Evolutionary conservation across 2,113 vertebrate species (phyloP), one percentile per base, ranked within the genome.

Genomic region (Sorex araneus): DNA sequence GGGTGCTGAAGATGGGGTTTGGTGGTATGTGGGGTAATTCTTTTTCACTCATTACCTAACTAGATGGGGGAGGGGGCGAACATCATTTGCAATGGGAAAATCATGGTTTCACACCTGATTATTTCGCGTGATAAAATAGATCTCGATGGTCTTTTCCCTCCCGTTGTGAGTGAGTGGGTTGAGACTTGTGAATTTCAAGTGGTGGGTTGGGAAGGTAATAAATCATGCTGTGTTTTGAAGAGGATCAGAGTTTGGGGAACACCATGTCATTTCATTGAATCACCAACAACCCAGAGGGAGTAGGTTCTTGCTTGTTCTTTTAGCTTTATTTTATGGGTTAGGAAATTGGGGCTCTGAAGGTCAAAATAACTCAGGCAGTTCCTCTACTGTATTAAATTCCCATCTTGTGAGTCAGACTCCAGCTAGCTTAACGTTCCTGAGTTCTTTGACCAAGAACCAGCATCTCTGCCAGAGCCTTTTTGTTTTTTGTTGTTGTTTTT

Each of bases 11-110:
- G 69, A 93, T 81, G 47, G 6, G 73, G 82, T 60, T 71, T 76
- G 87, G 69, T 64, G 64, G 13, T 60, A 8, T 2, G 60, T 71
- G 76, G 43, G 70, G 40, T 40, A 4, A 79, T 70, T 92, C 16
- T 82, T 70, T 90, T 87, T 78, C n/a, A 81, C 87, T 79, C 64
- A n/a, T 63, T 78, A 70, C 36, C 66, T 91, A 89, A 60, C 60
- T 47, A 71, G 91, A 76, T 78, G 87, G 78, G 57, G 74, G 16
- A 70, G 89, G 78, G 47, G 78, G 19, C 69, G 91, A 91, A 74
- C 43, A 70, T 91, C 91, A 93, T 94, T 94, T 93, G 45, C 85
- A 94, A 87, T 40, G 40, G 67, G 47, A 70, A 94, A 92, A 82
- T 54, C 28, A 43, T 32, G 19, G 84, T 67, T 93, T 94, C 74